Evolutionary conservation across 2,888 invertebrate species (phyloP).

Genomic region (Phortica okadai): DNA sequence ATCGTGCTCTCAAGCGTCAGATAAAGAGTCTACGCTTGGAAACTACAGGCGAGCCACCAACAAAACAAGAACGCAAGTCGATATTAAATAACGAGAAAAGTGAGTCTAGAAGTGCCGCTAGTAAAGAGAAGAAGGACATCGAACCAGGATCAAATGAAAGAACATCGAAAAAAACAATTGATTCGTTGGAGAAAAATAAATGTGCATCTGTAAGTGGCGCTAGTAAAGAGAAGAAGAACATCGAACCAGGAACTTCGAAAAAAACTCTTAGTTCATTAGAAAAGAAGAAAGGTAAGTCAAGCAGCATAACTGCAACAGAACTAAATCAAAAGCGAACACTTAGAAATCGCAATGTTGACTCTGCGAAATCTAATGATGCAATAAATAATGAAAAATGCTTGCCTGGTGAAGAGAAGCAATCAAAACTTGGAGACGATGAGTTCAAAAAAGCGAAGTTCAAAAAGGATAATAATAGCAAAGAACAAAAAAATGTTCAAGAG

Average conservation of each 20-base stretch:
- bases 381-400: no score
- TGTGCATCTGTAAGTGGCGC: neutral
- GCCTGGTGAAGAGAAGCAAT: no score
- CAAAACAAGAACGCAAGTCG: neutral
- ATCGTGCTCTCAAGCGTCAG: neutral
- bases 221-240: neutral
- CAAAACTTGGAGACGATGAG: neutral
- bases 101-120: neutral
- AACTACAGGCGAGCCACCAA: neutral
- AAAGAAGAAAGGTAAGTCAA: slow-evolving; percentile 11
- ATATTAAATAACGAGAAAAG: neutral
- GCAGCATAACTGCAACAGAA: neutral
- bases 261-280: neutral
- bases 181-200: neutral
- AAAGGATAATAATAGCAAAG: neutral
- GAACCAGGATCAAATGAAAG: neutral
- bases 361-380: neutral
- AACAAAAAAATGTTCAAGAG: no score
- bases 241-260: neutral
- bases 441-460: neutral
- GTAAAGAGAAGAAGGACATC: neutral
- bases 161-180: neutral
- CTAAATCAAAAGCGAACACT: neutral
- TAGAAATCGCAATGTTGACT: neutral
- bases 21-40: neutral